phyloP scores from a whole-genome alignment of 1,140 invertebrate genomes.

The Procambarus virginalis region DNA sequence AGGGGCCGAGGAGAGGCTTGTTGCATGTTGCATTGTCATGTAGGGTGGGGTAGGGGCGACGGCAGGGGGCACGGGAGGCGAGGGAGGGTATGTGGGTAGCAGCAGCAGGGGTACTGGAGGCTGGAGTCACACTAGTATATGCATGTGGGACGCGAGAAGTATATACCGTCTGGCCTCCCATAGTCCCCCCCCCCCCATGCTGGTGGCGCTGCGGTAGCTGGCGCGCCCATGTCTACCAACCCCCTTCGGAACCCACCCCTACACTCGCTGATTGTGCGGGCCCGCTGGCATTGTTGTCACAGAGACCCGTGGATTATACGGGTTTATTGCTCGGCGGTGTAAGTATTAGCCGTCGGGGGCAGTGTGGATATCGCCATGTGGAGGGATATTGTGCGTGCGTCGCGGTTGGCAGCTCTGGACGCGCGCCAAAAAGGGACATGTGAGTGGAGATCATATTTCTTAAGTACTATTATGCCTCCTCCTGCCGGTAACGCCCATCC shows the following conservation, averaged over 20 bases:
- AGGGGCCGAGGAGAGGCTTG: not conserved
- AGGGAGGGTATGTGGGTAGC: not conserved
- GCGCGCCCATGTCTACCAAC: not conserved
- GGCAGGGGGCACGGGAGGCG: not conserved
- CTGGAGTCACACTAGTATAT: not conserved
- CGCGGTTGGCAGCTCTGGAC: slow-evolving; percentile 12
- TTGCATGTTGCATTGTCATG: slow-evolving; percentile 1
- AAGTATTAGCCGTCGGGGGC: too few species aligned
- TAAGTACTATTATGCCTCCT: not conserved
- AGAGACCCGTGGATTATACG: not conserved
- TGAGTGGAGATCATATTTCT: slow-evolving; percentile 19
- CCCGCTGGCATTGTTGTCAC: not conserved
- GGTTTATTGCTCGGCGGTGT: too few species aligned
- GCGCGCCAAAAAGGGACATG: slow-evolving; percentile 21
- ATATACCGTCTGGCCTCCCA: slow-evolving; percentile 16
- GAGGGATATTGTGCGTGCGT: not conserved
- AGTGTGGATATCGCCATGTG: not conserved
- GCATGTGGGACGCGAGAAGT: not conserved
- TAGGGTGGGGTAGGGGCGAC: not conserved
- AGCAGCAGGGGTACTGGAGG: not conserved
- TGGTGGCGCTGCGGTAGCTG: too few species aligned
- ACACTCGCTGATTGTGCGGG: too few species aligned
- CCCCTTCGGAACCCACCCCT: not conserved
- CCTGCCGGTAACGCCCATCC: too few species aligned
- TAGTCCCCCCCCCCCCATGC: not conserved